Base-by-base conservation (phyloP, 1,140 invertebrate genomes). In the Condylostylus longicornis region DNA sequence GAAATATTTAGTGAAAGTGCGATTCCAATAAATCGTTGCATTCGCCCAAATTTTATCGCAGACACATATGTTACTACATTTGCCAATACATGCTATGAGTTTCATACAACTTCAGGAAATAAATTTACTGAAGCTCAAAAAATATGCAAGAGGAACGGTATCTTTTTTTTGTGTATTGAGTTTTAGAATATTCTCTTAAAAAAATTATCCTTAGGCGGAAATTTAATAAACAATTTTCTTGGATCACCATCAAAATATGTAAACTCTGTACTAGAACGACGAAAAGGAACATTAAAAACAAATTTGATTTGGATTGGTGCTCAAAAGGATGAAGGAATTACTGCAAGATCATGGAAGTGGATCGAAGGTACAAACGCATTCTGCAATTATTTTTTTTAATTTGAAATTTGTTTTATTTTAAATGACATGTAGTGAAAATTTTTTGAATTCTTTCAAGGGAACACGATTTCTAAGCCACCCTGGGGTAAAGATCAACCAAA, bases 401-500 rank as follows among this genome's bases (percentile, higher is more conserved):
- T 6, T 6, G 10, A 23, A 23, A 4, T 10, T 27, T 10, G 25
- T 27, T 4, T 4, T 4, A 27, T 27, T 5, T 27, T 13, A 27
- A n/a, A 23, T 27, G 10, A 27, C 4, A 8, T 5, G 14, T n/a
- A n/a, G 25, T 27, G 3, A 23, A 23, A 23, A 4, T 18, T 32
- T 14, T 13, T 14, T 13, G 4, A n/a, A 14, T 32, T 15, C 18
- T 29, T 38, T 34, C 14, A 22, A 83, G 82, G 82, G 17, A 76
- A 82, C 44, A 64, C 77, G 21, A 77, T 90, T 2, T 71, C 69
- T 9, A 77, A 75, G 43, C 84, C 84, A 5, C 69, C 79, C 1
- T 93, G 88, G 88, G 87, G 85, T 22, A 83, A 85, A 53, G 86
- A 90, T 49, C 88, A 94, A 51, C 88, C 88, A 0, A 93, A 93